Base-by-base conservation (phyloP, 2,113 vertebrate species). In the Hemicordylus capensis region DNA sequence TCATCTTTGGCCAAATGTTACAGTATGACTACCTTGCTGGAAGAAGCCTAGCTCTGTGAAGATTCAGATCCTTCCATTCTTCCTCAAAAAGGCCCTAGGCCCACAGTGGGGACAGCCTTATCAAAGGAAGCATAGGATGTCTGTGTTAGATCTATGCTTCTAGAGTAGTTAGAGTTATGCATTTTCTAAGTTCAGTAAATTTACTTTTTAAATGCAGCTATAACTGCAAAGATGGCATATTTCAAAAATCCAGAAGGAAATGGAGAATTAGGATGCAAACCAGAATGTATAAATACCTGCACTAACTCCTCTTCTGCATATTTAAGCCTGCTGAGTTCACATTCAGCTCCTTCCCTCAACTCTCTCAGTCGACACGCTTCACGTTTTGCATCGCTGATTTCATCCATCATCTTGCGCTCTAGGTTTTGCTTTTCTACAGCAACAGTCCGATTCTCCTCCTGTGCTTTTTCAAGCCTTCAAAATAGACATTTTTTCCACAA, bases 371-470 rank as follows among this genome's bases (percentile, higher is more conserved):
- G 93, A 87, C 98, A 96, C 17, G 98, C 98, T 94, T 99, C 99
- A 46, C 96, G 98, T 90, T 99, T 99, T 48, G 98, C 99, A 0
- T 97, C 99, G 70, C 78, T 98, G 93, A 99, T 99, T 94, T 99
- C 99, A 59, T 98, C 97, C 95, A 98, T 98, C 98, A 99, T 98
- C 95, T 99, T 99, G 93, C 98, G 97, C 94, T 99, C 98, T 14
- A 99, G 95, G 94, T 99, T 99, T 95, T 99, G 98, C 94, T 99
- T 99, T 95, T 99, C 99, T 93, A 99, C 99, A 31, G 98, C 98
- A 90, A 99, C 99, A 0, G 98, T 99, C 80, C 99, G 97, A 90
- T 99, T 99, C 94, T 99, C 99, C 94, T 99, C 98, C 93, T 99
- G 99, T 73, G 99, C 99, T 80, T 99, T 99, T 87, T 99, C 97